A percentile compares a stretch with the other conserved stretches of the same genome.
These are phyloP conservation scores for Pollenia griseotomentosa DNA, from an alignment of 2,888 invertebrate genomes.

Conservation along the genomic window DNA sequence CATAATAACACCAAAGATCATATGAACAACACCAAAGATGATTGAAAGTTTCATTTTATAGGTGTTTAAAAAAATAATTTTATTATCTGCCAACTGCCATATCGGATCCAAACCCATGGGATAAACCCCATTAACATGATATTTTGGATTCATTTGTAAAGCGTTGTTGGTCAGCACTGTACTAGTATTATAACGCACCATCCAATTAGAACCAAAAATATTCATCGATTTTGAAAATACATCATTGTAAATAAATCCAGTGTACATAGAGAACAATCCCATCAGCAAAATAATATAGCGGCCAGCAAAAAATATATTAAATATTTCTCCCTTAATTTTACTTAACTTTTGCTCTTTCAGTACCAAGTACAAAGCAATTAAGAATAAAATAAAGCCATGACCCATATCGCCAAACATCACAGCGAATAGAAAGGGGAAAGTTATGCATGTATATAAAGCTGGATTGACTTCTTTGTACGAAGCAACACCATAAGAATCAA, in stretches of 20 bases:
- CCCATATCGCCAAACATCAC: constrained; percentile 98
- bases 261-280: constrained; percentile 99
- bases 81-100: constrained; percentile 92
- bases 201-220: constrained; percentile 96
- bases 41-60: constrained; percentile 99
- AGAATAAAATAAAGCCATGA: constrained; percentile 93
- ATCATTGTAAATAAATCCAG: constrained; percentile 99
- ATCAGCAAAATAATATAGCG: constrained; percentile 98
- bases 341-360: constrained; percentile 90
- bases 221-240: constrained; percentile 97
- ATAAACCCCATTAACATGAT: constrained; percentile 85
- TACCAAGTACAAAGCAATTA: constrained; percentile 93
- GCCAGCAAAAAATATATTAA: constrained; percentile 98
- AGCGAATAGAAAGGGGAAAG: constrained; percentile 97
- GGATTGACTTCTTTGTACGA: constrained; percentile 97
- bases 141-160: constrained; percentile 88
- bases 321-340: constrained; percentile 93
- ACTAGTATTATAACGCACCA: constrained; percentile 85
- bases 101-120: constrained; percentile 93
- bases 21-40: constrained; percentile 96
- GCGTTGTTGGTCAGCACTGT: constrained; percentile 82
- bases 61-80: constrained; percentile 97
- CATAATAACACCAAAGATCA: constrained; percentile 96
- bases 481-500: constrained; percentile 96
- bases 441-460: constrained; percentile 93